Evolutionary conservation across 1,140 invertebrate genomes (phyloP).

Genomic region (Danaus plexippus): DNA sequence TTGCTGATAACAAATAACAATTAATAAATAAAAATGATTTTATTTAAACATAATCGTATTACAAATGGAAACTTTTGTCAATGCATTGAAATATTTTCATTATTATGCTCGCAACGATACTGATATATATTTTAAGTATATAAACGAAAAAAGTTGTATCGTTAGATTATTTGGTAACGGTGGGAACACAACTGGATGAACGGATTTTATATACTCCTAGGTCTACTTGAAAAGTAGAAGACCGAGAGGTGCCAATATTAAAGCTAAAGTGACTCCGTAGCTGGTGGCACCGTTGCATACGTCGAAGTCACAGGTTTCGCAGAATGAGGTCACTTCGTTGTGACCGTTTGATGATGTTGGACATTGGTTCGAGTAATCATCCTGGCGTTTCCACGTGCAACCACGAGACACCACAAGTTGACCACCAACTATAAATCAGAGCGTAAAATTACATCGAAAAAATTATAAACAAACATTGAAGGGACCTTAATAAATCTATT

Average conservation of each 20-base stretch:
- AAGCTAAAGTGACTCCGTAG: constrained; percentile 55
- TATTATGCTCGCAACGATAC: neutral
- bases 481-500: too few relatives aligned
- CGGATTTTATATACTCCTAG: constrained; percentile 15
- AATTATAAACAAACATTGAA: neutral
- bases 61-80: too few relatives aligned
- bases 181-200: constrained; percentile 24
- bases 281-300: constrained; percentile 67
- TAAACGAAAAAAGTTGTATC: neutral
- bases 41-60: too few relatives aligned
- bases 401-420: constrained; percentile 64
- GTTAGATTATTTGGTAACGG: constrained; percentile 22
- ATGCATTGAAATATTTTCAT: too few relatives aligned
- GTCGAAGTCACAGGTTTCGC: constrained; percentile 71
- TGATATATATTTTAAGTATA: neutral
- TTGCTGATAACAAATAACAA: too few relatives aligned
- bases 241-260: constrained; percentile 56
- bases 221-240: constrained; percentile 59
- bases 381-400: constrained; percentile 72
- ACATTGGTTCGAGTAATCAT: constrained; percentile 71
- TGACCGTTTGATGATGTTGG: constrained; percentile 57
- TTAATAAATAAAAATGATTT: too few relatives aligned
- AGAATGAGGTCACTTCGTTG: constrained; percentile 72
- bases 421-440: constrained; percentile 63
- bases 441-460: neutral